Evolutionary conservation across 2,797 vertebrate species (phyloP).

Genomic region (Somateria mollissima): DNA sequence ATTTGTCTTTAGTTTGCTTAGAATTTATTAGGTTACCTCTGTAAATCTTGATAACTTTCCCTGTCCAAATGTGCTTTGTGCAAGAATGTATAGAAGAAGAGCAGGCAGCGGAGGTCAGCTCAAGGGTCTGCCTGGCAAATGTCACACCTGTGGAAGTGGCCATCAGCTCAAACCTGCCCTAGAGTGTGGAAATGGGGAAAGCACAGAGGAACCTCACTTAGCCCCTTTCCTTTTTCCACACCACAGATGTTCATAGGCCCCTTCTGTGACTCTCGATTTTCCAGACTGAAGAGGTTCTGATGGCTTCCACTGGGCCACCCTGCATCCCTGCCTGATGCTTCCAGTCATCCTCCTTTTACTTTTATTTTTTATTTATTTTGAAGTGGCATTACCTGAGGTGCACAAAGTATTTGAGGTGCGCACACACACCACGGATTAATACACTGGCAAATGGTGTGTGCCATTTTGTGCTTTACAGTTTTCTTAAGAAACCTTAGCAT

Average conservation of each 20-base stretch:
- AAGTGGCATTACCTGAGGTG: background rate
- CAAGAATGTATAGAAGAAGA: background rate
- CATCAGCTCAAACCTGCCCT: background rate
- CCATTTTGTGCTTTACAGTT: background rate
- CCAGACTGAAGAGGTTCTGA: background rate
- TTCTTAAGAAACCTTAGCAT: background rate
- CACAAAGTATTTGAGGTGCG: background rate
- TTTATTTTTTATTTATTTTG: background rate
- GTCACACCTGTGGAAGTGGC: background rate
- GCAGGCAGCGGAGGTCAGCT: background rate
- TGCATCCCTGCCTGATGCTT: background rate
- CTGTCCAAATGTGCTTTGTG: background rate
- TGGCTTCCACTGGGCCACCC: background rate
- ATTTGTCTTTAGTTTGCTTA: background rate
- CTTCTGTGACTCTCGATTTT: background rate
- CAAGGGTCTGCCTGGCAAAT: background rate
- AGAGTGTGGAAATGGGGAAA: background rate
- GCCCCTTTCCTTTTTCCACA: rapidly evolving
- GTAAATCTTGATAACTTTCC: background rate
- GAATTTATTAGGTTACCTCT: background rate
- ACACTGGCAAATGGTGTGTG: background rate
- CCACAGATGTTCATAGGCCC: rapidly evolving
- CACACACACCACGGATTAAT: rapidly evolving
- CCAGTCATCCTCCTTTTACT: background rate
- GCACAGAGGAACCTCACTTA: background rate